Percentiles rank a stretch among this genome's conserved stretches.
Conservation (phyloP, 2,113 vertebrate genomes). For the Dipodomys stephensi region DNA sequence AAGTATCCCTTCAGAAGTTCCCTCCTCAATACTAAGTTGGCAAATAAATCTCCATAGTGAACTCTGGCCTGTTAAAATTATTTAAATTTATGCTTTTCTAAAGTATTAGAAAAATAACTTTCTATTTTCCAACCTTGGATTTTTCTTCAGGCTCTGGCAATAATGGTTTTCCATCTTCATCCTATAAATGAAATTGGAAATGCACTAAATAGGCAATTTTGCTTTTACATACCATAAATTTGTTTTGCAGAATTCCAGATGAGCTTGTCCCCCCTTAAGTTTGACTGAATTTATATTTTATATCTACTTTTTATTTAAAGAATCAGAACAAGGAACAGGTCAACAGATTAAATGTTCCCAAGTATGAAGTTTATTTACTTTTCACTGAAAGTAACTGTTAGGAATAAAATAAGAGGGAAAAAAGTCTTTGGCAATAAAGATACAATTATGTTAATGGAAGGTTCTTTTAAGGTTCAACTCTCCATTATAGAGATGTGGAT, state of each 20-base stretch:
- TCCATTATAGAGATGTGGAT: background rate
- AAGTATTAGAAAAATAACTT: background rate
- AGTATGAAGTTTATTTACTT: background rate
- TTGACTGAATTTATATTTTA: constrained; percentile 37
- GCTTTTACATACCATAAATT: background rate
- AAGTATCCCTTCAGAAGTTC: background rate
- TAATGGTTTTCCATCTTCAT: constrained; percentile 86
- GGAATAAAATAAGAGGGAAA: background rate
- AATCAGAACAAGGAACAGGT: background rate
- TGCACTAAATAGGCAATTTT: constrained; percentile 14
- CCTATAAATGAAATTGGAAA: constrained; percentile 81
- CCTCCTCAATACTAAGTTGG: background rate
- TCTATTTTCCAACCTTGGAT: constrained; percentile 83
- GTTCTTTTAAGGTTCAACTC: constrained; percentile 4
- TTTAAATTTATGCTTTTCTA: background rate
- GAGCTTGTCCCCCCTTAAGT: background rate
- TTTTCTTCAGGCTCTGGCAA: constrained; percentile 84
- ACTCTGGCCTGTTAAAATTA: background rate
- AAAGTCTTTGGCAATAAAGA: constrained; percentile 19
- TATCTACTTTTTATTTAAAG: constrained; percentile 5
- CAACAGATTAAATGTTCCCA: background rate
- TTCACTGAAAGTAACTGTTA: constrained; percentile 16
- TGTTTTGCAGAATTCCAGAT: constrained; percentile 14
- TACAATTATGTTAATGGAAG: background rate
- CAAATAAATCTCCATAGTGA: background rate